phyloP scores from a whole-genome alignment of 2,888 invertebrate genomes.

The Eilema depressum region DNA sequence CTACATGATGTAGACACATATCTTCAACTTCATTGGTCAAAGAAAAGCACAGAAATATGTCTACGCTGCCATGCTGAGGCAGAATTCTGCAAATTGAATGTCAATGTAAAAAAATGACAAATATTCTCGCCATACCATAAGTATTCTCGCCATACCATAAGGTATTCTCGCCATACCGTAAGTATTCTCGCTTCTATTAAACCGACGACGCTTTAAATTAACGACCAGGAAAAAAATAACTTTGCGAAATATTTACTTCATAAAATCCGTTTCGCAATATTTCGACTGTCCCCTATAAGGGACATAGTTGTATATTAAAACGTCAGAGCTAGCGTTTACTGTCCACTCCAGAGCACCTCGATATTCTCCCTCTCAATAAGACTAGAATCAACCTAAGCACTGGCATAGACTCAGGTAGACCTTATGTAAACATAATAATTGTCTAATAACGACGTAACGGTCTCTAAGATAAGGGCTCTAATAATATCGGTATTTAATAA shows the following conservation, averaged over 20 bases:
- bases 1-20: too few relatives aligned
- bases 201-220: too few relatives aligned
- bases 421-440: conserved; percentile 32
- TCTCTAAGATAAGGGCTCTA: conserved; percentile 30
- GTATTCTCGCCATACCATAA: too few relatives aligned
- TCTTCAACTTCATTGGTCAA: too few relatives aligned
- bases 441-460: conserved; percentile 29
- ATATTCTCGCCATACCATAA: too few relatives aligned
- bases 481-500: conserved; percentile 9
- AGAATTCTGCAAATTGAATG: too few relatives aligned
- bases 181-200: too few relatives aligned
- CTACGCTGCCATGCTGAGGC: too few relatives aligned
- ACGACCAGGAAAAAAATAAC: background rate
- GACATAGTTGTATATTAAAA: background rate
- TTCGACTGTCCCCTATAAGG: background rate
- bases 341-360: conserved; percentile 34
- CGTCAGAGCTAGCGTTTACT: background rate
- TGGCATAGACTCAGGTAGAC: conserved; percentile 46
- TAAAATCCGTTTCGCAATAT: background rate
- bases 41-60: too few relatives aligned
- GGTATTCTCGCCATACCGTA: too few relatives aligned
- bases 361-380: conserved; percentile 28
- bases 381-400: conserved; percentile 51
- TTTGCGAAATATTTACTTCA: background rate
- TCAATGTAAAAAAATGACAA: too few relatives aligned